These are phyloP conservation scores for Odontamblyopus rebecca DNA, from an alignment of 2,797 vertebrate genomes.

Conservation along the genomic window DNA sequence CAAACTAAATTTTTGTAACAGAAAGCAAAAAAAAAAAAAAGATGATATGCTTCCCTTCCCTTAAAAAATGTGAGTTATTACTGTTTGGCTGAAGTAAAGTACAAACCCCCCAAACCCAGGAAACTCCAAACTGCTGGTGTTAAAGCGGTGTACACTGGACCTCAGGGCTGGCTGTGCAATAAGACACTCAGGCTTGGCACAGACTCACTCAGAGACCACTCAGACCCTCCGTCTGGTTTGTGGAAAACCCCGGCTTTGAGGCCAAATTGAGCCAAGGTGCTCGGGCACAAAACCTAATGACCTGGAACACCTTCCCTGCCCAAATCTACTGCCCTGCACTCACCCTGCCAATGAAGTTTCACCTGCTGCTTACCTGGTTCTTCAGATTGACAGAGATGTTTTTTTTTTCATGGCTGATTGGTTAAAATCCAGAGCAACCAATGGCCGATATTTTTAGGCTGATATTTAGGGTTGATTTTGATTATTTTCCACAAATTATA, in stretches of 20 bases:
- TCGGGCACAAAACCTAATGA: constrained; percentile 12
- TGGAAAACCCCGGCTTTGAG: constrained; percentile 9
- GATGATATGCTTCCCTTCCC: too few species aligned
- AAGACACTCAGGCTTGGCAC: constrained; percentile 28
- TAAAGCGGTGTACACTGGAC: constrained; percentile 26
- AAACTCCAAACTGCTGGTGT: constrained; percentile 24
- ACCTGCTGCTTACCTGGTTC: neutral
- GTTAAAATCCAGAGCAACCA: too few species aligned
- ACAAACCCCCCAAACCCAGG: neutral
- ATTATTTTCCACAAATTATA: too few species aligned
- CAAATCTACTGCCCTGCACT: constrained; percentile 1
- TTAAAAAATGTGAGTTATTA: neutral
- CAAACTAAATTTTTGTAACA: neutral
- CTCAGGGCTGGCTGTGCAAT: constrained; percentile 21
- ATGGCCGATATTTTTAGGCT: too few species aligned
- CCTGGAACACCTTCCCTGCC: neutral
- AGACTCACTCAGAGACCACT: constrained; percentile 18
- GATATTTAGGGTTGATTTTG: too few species aligned
- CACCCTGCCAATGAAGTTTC: neutral
- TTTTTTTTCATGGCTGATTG: too few species aligned
- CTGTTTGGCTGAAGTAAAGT: constrained; percentile 1
- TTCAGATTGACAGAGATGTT: too few species aligned
- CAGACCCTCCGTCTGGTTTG: constrained; percentile 41
- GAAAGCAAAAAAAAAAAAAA: too few species aligned
- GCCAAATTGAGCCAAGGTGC: constrained; percentile 30